Evolutionary conservation across 2,113 vertebrate species (phyloP), one percentile per base, ranked within the genome.

Genomic region (Enhydra lutris): DNA sequence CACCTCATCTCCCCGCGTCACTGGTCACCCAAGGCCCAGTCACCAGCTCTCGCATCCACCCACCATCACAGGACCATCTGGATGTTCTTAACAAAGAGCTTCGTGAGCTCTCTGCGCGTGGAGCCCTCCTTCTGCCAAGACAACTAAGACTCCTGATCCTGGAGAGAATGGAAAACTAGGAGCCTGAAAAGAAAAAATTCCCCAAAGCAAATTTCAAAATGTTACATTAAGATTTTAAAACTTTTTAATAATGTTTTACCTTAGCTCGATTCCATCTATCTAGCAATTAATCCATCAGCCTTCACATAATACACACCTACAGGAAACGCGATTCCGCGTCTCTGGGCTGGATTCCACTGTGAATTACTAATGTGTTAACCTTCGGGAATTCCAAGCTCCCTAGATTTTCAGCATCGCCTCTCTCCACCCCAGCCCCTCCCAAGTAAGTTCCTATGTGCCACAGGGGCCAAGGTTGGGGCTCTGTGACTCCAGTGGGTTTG

Each of bases 231-330:
- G 97, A 97, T 98, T 98, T 98, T 97, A 71, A 98, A 98, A 98
- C 97, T 98, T 98, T 97, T 97, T 98, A 97, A 98, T 98, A 97
- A 84, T 97, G 92, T 98, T 99, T 98, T 97, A 97, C 98, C 96
- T 92, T 97, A 93, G 91, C 95, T 99, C 96, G 84, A 87, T 95
- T 99, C 98, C 97, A 98, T 98, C 98, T 98, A 98, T 98, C 98
- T 98, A 97, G 98, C 97, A 98, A 98, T 98, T 98, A 98, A 97
- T 95, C 98, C 98, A 97, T 98, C 98, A 98, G 97, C 96, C 97
- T 55, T 55, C 97, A 97, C 92, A 97, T 88, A 98, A 98, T 95
- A 96, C 81, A 98, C 96, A 98, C 98, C 98, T 97, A 98, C 97
- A 98, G 98, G 96, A 98, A 98, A 97, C 47, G 93, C n/a, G 18